Evolutionary conservation across 2,888 invertebrate genomes (phyloP).

Genomic region (Polia nebulosa): DNA sequence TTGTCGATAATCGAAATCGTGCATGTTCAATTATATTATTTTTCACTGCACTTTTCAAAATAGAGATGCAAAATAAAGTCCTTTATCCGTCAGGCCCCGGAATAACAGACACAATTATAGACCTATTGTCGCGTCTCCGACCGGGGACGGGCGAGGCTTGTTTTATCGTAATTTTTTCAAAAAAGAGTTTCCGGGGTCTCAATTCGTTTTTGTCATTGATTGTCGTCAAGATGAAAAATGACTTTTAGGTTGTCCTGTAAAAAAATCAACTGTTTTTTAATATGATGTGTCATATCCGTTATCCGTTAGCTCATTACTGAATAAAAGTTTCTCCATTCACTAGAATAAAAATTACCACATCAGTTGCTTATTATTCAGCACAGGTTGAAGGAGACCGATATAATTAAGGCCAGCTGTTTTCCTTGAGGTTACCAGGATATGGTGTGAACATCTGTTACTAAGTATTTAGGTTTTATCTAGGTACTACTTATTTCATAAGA

Average conservation of each 20-base stretch:
- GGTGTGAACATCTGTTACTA: background rate
- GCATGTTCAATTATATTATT: background rate
- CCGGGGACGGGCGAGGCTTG: too few species aligned
- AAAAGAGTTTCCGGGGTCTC: too few species aligned
- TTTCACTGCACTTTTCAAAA: background rate
- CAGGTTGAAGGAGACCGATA: conserved; percentile 21
- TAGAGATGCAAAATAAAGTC: background rate
- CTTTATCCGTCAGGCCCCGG: background rate
- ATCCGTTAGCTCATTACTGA: background rate
- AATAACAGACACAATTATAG: too few species aligned
- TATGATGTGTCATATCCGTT: background rate
- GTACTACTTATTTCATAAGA: background rate
- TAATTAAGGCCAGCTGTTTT: conserved; percentile 34
- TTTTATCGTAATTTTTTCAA: too few species aligned
- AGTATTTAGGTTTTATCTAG: background rate
- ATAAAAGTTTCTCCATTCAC: background rate
- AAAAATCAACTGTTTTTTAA: background rate
- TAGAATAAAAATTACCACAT: conserved; percentile 14
- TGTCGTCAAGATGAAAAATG: background rate
- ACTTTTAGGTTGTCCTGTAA: background rate
- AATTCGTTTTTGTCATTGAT: background rate
- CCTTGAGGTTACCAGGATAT: background rate
- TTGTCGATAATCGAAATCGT: too few species aligned
- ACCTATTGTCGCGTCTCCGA: too few species aligned
- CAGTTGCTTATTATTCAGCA: conserved; percentile 28